Conservation (phyloP, 2,113 vertebrate genomes). For the Perca fluviatilis region DNA sequence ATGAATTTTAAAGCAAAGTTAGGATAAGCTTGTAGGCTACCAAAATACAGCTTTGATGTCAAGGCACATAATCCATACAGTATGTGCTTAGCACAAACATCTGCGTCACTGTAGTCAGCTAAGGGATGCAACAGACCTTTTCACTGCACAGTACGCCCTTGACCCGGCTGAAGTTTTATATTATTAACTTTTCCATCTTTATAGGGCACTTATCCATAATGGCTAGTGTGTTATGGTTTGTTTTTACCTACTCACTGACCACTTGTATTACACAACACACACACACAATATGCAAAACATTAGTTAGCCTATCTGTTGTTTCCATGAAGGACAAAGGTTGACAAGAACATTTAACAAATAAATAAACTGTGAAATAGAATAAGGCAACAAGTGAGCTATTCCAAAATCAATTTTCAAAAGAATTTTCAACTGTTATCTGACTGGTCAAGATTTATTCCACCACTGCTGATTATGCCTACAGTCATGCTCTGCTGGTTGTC, state of each 20-base stretch:
- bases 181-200: constrained; percentile 52
- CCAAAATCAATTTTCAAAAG: no score
- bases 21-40: background rate
- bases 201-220: constrained; percentile 18
- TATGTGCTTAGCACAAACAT: background rate
- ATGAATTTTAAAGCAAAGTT: background rate
- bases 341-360: background rate
- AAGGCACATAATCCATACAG: background rate
- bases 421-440: background rate
- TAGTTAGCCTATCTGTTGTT: background rate
- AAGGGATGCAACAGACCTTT: background rate
- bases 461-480: constrained; percentile 37
- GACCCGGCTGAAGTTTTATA: constrained; percentile 35
- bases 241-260: constrained; percentile 18
- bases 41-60: background rate
- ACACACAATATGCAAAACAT: background rate
- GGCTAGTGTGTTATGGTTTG: constrained; percentile 23
- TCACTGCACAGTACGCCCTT: constrained; percentile 36
- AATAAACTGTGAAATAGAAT: background rate
- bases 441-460: constrained; percentile 44
- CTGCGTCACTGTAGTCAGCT: background rate
- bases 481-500: constrained; percentile 56
- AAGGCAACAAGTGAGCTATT: background rate
- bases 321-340: constrained; percentile 1
- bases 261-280: background rate